phyloP scores from a whole-genome alignment of 30 jellyfish, hydroid and myxozoan species.

The Aurelia aurita complex sp. Pacific region DNA sequence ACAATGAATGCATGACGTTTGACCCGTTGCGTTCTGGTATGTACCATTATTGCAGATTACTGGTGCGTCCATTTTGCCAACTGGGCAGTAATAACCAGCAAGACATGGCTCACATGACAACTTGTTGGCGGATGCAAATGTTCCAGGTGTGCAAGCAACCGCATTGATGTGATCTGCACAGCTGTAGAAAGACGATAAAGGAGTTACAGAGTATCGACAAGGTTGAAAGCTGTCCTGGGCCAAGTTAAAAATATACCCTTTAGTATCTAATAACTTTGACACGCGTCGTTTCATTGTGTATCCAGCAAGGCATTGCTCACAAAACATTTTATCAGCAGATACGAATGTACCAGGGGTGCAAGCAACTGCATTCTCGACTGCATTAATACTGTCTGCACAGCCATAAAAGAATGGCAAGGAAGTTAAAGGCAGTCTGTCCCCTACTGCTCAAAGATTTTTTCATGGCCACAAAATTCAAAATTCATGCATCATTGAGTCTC shows the following conservation, averaged over 20 bases:
- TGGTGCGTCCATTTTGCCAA: conserved; percentile 72
- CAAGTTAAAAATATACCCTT: too few relatives aligned
- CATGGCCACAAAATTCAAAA: too few relatives aligned
- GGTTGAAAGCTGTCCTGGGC: too few relatives aligned
- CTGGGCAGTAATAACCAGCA: conserved; percentile 64
- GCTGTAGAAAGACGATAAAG: conserved; percentile 23
- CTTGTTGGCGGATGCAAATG: conserved; percentile 42
- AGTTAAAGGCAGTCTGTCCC: too few relatives aligned
- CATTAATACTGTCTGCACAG: conserved; percentile 18
- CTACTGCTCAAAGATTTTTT: too few relatives aligned
- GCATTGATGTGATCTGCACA: conserved; percentile 39
- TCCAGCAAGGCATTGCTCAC: conserved; percentile 84
- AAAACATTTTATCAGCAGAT: conserved; percentile 37
- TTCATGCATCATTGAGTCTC: too few relatives aligned
- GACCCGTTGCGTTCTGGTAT: conserved; percentile 82
- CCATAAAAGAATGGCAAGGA: not conserved
- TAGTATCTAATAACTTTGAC: too few relatives aligned
- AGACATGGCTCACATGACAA: conserved; percentile 69
- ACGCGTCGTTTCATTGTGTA: not conserved
- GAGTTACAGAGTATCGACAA: not conserved
- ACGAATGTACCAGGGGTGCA: conserved; percentile 46
- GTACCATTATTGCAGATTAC: conserved; percentile 83
- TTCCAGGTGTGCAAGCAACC: conserved; percentile 38
- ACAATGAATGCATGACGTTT: conserved; percentile 65
- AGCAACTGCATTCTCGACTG: not conserved